Evolutionary conservation across 2,888 invertebrate species (phyloP).

Genomic region (Polyploca ridens): DNA sequence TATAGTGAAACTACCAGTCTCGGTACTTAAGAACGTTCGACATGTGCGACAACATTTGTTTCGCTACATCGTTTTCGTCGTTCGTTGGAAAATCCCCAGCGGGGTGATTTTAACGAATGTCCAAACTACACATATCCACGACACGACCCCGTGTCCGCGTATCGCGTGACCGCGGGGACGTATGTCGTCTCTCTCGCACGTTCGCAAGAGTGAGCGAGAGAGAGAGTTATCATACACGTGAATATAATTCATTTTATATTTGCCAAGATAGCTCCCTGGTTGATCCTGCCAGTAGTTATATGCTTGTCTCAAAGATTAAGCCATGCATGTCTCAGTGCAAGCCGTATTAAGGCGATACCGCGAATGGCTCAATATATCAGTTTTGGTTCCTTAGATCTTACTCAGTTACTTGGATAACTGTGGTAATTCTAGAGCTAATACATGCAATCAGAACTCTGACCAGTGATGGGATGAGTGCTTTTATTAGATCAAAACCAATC

Average conservation of each 20-base stretch:
- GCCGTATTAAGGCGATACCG: slow-evolving; percentile 83
- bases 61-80: neutral
- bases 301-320: slow-evolving; percentile 85
- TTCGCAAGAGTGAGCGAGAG: no score
- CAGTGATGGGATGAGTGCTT: slow-evolving; percentile 75
- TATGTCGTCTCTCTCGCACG: no score
- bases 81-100: no score
- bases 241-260: no score
- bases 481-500: slow-evolving; percentile 67
- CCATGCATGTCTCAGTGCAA: slow-evolving; percentile 87
- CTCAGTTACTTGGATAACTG: slow-evolving; percentile 82
- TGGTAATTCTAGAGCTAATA: slow-evolving; percentile 82
- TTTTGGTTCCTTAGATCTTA: slow-evolving; percentile 60
- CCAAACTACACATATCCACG: no score
- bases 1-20: no score
- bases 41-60: no score
- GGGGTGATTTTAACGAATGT: no score
- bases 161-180: no score
- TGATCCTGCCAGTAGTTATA: slow-evolving; percentile 86
- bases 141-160: no score
- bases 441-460: slow-evolving; percentile 80
- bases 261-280: slow-evolving; percentile 58
- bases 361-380: slow-evolving; percentile 86
- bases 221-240: no score
- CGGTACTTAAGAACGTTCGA: no score